Conservation (phyloP, 2,113 vertebrate species). For the Rhea pennata region DNA sequence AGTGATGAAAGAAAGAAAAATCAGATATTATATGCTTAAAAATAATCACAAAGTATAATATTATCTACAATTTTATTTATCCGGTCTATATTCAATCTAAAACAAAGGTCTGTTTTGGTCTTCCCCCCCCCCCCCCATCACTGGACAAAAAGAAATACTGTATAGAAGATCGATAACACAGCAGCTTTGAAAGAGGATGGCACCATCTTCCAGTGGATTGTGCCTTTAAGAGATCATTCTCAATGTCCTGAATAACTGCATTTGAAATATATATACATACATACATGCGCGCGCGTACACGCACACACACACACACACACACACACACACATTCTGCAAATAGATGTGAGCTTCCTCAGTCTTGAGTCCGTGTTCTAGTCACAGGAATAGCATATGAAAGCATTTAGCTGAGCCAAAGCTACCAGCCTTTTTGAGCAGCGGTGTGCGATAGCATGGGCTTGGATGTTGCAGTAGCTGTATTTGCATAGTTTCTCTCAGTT, state of each 20-base stretch:
- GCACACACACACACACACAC: no score
- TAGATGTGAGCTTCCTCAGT: neutral
- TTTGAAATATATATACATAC: neutral
- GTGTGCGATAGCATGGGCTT: neutral
- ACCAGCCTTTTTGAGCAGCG: neutral
- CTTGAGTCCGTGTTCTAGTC: neutral
- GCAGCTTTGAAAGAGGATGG: neutral
- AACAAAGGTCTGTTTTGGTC: neutral
- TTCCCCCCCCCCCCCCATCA: neutral
- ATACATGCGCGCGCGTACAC: no score
- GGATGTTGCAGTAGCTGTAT: neutral
- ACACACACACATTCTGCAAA: no score
- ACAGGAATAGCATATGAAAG: neutral
- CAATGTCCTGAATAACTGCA: neutral
- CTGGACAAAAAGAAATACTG: neutral
- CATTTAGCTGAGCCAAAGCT: neutral
- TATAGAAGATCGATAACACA: accelerated
- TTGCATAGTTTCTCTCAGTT: neutral
- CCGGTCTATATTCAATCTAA: neutral
- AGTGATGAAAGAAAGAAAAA: neutral
- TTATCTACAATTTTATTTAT: neutral
- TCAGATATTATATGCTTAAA: neutral
- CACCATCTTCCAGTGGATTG: neutral
- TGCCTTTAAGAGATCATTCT: neutral
- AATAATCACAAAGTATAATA: neutral